phyloP scores from a whole-genome alignment of 1,140 invertebrate species.

The Tribolium castaneum region DNA sequence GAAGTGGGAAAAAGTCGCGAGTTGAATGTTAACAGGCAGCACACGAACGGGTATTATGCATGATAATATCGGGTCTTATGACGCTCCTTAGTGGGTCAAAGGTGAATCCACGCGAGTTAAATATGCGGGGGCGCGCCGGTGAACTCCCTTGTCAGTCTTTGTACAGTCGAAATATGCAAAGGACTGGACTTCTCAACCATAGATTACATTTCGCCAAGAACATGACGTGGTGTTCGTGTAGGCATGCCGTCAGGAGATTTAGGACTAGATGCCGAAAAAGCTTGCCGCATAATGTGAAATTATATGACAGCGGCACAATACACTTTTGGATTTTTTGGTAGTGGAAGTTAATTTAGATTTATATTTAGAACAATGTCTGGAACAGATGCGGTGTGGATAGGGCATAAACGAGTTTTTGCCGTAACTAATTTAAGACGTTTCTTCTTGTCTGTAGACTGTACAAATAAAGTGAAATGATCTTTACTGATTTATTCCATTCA shows the following conservation, averaged over 20 bases:
- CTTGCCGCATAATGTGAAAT: neutral
- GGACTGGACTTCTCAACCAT: neutral
- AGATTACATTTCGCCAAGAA: conserved; percentile 20
- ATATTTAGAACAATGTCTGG: neutral
- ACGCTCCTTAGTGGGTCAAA: conserved; percentile 37
- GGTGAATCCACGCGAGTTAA: conserved; percentile 34
- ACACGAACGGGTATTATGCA: conserved; percentile 41
- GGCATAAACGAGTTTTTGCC: no score
- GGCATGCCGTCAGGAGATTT: neutral
- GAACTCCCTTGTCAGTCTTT: neutral
- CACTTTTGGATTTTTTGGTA: neutral
- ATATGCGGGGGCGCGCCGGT: conserved; percentile 12
- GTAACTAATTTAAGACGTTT: neutral
- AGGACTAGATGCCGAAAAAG: neutral
- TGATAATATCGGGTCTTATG: conserved; percentile 40
- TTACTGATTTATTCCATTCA: no score
- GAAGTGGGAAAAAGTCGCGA: neutral
- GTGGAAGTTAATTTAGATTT: neutral
- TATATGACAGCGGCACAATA: neutral
- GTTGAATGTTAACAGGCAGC: conserved; percentile 33
- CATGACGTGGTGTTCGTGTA: neutral
- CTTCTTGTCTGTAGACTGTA: neutral
- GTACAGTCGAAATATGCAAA: conserved; percentile 6
- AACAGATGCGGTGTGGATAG: neutral
- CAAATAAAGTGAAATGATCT: no score